Evolutionary conservation across 2,113 vertebrate species (phyloP), one percentile per base, ranked within the genome.

Genomic region (Apistogramma diplotaenia): DNA sequence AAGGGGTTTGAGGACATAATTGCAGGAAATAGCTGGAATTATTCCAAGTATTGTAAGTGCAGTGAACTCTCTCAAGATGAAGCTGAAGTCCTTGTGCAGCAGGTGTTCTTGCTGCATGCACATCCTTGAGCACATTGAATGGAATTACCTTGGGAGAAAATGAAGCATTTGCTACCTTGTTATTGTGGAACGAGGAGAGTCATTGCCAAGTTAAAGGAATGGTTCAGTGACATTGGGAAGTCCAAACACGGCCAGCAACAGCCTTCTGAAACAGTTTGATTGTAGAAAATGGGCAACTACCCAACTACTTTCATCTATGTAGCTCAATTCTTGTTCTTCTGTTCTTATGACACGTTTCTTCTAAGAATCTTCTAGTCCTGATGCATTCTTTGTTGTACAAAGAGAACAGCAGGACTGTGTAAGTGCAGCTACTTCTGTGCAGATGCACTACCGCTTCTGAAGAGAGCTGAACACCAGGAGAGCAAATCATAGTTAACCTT

Each of bases 121-220:
- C 5, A 0, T 70, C 25, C 25, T 70, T 51, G 65, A 70, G 49
- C 35, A 73, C 46, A 21, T 51, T 43, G 15, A 65, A 75, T 70
- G 2, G 61, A 86, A 81, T 8, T 8, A 57, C 77, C 62, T 65
- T 88, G 56, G 21, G 21, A 67, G 46, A 74, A 76, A 83, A 80
- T 46, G 49, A 72, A 10, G 1, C 25, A 79, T 74, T 73, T 77
- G 37, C 40, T 72, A 27, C 33, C 8, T 80, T 78, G 46, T 54
- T 75, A 25, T 60, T 21, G 10, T 53, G 78, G n/a, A 67, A 62
- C 46, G 31, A 8, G 12, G 75, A 76, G 0, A 74, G 21, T 25
- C 27, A 55, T 23, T 77, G 27, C 3, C 18, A 8, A 43, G 10
- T 33, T 15, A 79, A 76, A 78, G 21, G 58, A 81, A 71, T 62